Conservation (phyloP, 92 coral and sea anemone genomes). For the Actinostola sp. region DNA sequence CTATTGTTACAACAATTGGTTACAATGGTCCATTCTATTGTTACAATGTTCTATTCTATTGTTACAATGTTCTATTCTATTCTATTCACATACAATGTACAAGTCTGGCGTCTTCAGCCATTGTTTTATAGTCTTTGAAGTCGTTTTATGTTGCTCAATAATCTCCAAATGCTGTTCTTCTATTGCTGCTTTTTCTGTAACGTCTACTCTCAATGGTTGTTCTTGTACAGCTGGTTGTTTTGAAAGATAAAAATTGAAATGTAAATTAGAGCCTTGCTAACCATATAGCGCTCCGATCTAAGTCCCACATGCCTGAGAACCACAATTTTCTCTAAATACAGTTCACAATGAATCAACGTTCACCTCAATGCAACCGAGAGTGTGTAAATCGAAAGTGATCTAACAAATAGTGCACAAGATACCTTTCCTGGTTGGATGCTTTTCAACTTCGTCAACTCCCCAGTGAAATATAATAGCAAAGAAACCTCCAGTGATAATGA, state of each 20-base stretch:
- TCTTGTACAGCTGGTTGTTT: not conserved
- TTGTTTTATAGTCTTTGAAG: conserved; percentile 57
- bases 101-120: conserved; percentile 80
- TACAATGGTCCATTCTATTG: no score
- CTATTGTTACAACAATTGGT: no score
- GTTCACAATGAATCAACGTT: no score
- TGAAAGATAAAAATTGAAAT: not conserved
- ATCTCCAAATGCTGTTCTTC: conserved; percentile 58
- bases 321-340: no score
- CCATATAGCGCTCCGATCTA: not conserved
- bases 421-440: conserved; percentile 22
- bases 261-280: not conserved
- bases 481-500: conserved; percentile 72
- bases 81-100: conserved; percentile 56
- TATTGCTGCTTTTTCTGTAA: conserved; percentile 62
- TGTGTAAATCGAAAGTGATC: no score
- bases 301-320: not conserved
- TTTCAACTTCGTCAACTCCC: conserved; percentile 74
- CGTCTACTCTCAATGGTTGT: conserved; percentile 9
- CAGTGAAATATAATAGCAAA: conserved; percentile 81
- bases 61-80: not conserved
- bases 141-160: conserved; percentile 17
- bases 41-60: no score
- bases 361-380: no score
- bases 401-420: no score